Percentiles rank a stretch among this genome's conserved stretches.
phyloP scores from a whole-genome alignment of 2,888 invertebrate genomes.

The Proisotoma minuta region DNA sequence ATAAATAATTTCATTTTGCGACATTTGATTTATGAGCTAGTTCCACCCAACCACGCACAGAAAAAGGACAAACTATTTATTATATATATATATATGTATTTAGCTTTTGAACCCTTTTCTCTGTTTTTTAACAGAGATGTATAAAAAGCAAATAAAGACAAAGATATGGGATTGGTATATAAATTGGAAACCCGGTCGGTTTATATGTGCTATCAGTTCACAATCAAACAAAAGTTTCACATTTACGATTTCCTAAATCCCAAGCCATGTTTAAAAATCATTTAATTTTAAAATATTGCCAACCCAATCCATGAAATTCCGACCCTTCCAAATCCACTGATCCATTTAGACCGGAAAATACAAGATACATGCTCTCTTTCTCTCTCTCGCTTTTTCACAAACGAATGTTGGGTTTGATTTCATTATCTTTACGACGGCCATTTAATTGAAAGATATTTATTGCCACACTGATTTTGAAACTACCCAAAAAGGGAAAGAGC shows the following conservation, averaged over 20 bases:
- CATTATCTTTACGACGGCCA: conserved; percentile 19
- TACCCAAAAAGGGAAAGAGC: conserved; percentile 1
- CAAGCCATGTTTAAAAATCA: conserved; percentile 14
- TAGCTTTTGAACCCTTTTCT: neutral
- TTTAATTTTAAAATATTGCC: conserved; percentile 13
- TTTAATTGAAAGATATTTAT: conserved; percentile 20
- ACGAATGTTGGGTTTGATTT: conserved; percentile 14
- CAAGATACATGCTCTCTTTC: neutral
- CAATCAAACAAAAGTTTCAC: neutral
- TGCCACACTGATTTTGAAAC: neutral
- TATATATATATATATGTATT: neutral
- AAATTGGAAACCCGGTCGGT: neutral
- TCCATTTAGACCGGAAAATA: neutral
- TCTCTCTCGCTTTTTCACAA: no score
- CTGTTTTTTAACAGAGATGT: neutral
- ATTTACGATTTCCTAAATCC: conserved; percentile 10
- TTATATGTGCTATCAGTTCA: neutral
- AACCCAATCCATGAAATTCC: conserved; percentile 3
- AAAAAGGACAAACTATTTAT: neutral
- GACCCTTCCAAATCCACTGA: neutral
- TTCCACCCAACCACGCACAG: neutral
- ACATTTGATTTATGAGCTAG: neutral
- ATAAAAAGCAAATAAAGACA: conserved; percentile 1
- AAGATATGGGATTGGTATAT: conserved; percentile 1
- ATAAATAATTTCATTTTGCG: neutral